phyloP scores from a whole-genome alignment of 2,113 vertebrate genomes.

The Struthidea cinerea region DNA sequence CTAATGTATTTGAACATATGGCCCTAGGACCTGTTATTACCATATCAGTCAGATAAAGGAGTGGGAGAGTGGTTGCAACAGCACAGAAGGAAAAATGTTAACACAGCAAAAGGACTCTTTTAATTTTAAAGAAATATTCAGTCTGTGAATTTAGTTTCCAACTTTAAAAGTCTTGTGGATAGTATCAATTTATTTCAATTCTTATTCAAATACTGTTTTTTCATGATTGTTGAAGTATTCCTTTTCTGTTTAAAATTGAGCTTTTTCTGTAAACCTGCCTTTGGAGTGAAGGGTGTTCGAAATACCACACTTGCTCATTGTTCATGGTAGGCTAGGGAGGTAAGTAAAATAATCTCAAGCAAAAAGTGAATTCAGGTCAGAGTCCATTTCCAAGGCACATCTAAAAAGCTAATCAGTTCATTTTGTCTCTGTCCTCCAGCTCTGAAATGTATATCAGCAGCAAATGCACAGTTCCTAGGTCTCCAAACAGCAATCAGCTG shows the following conservation, averaged over 20 bases:
- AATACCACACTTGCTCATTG: neutral
- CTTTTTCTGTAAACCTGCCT: neutral
- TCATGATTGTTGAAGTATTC: neutral
- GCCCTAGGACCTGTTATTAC: slow-evolving; percentile 61
- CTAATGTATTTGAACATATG: slow-evolving; percentile 67
- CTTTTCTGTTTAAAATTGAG: neutral
- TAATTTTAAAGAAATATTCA: slow-evolving; percentile 30
- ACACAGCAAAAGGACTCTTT: slow-evolving; percentile 5
- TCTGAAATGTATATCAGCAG: neutral
- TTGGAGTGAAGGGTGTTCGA: neutral
- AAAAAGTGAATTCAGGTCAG: neutral
- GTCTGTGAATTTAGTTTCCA: neutral
- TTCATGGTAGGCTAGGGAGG: neutral
- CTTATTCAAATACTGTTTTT: neutral
- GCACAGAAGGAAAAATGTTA: slow-evolving; percentile 54
- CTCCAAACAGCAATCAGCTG: neutral
- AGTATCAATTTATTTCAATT: neutral
- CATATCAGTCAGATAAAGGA: slow-evolving; percentile 66
- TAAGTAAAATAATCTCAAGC: slow-evolving; percentile 1
- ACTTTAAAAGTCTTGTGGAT: neutral
- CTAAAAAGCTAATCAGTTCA: neutral
- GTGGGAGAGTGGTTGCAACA: slow-evolving; percentile 37
- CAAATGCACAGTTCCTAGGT: neutral
- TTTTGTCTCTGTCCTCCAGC: neutral
- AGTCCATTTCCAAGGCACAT: slow-evolving; percentile 24